Base-by-base conservation (phyloP, 2,888 invertebrate genomes). In the Dryobotodes eremita region DNA sequence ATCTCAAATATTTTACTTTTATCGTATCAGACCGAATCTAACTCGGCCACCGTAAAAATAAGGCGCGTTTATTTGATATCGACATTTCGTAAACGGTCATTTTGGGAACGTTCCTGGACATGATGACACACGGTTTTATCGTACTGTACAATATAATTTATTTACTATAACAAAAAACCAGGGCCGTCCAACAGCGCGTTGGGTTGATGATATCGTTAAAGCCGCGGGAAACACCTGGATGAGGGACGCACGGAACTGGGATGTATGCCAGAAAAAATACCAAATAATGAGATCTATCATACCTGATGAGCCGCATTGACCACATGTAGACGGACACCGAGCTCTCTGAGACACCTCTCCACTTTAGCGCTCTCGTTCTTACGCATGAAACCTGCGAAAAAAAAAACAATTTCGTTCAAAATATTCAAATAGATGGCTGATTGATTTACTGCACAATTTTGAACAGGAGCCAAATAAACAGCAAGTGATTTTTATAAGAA, bases 321-420 rank as follows among this genome's bases (percentile, higher is more conserved):
- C 82, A 98, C 98, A 95, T 98, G 98, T 82, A 99, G 97, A 92
- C 98, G 98, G 50, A 99, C 97, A 53, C 99, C 99, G 80, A 99
- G 97, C 84, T 98, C 98, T 71, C 98, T 97, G 70, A 99, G 97
- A 80, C 98, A 98, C 91, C 98, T 97, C 92, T 98, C 98, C 72
- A 99, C 99, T 90, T 98, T 98, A 72, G 98, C 97, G 91, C 99
- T 99, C 95, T 99, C 99, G 90, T 98, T 98, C 95, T 99, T 99
- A 86, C 99, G 97, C 99, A 99, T 99, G 94, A 99, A 99, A 75
- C 97, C 97, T 97, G 90, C 0, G 83, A 81, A 80, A 42, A 81
- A 80, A 48, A 79, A 78, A 64, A 57, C 42, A 20, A 64, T 65
- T 36, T 31, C 20, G 72, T 70, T 59, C 6, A 36, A 50, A 50